Evolutionary conservation across 1,140 invertebrate species (phyloP).

Genomic region (Caenorhabditis inopinata): DNA sequence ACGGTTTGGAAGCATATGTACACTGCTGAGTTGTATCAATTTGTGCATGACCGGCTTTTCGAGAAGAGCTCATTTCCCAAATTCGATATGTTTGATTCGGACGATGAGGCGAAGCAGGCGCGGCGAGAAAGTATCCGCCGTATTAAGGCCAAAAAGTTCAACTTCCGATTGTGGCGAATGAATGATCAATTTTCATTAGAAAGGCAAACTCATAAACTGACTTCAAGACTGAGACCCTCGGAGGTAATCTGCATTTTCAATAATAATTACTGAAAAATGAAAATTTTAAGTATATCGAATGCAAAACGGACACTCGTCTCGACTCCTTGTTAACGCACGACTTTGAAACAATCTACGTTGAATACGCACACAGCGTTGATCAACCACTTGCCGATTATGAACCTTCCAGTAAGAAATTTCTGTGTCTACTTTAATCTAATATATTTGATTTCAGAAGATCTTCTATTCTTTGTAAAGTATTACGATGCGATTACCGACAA

Average conservation of each 20-base stretch:
- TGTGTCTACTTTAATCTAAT: background rate
- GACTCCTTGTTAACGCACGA: background rate
- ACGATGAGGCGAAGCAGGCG: background rate
- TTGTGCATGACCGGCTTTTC: constrained; percentile 50
- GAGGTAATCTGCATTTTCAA: background rate
- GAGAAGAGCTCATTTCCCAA: background rate
- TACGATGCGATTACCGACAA: constrained; percentile 36
- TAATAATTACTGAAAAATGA: background rate
- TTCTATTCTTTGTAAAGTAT: constrained; percentile 50
- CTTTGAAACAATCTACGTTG: background rate
- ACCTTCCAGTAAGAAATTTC: background rate
- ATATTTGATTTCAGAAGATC: constrained; percentile 35
- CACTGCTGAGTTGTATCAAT: constrained; percentile 53
- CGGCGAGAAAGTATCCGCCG: background rate
- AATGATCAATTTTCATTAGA: constrained; percentile 24
- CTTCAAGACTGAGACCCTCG: background rate
- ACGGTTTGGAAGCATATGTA: constrained; percentile 53
- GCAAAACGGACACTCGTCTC: background rate
- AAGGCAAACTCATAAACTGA: background rate
- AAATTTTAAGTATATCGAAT: background rate
- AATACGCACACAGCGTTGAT: background rate
- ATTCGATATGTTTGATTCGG: constrained; percentile 22
- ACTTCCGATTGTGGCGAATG: constrained; percentile 53
- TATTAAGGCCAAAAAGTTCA: constrained; percentile 35
- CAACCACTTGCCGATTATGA: background rate